Conservation (phyloP, 2,113 vertebrate genomes). For the Trachemys scripta region DNA sequence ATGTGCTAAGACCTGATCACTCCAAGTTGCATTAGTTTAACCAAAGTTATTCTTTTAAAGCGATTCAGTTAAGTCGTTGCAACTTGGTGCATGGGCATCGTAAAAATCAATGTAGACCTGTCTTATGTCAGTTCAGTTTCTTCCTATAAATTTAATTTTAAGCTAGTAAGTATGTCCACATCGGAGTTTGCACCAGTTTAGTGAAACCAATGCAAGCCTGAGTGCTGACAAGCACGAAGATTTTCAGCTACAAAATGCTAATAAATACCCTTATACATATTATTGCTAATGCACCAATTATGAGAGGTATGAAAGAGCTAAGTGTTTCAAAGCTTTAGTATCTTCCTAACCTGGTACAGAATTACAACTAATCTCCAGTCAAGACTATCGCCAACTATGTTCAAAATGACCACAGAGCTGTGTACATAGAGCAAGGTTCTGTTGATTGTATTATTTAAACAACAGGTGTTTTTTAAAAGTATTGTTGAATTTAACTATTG, state of each 20-base stretch:
- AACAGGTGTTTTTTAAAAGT: neutral
- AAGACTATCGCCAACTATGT: neutral
- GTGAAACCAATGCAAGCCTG: rapidly evolving
- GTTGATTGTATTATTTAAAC: neutral
- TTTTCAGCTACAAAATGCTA: neutral
- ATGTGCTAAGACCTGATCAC: no score
- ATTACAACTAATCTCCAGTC: neutral
- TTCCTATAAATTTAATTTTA: neutral
- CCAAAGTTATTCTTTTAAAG: neutral
- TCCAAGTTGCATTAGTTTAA: neutral
- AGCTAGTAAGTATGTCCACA: neutral
- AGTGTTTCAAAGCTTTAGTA: neutral
- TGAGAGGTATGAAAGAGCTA: neutral
- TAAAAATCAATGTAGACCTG: neutral
- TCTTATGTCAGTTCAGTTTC: neutral
- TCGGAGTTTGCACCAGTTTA: neutral
- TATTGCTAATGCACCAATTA: neutral
- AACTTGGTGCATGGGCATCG: neutral
- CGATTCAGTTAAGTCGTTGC: neutral
- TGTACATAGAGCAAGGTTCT: neutral
- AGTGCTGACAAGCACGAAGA: neutral
- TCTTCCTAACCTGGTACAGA: neutral
- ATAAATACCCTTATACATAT: neutral
- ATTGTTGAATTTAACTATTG: neutral
- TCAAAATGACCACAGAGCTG: neutral